A percentile compares a stretch with the other conserved stretches of the same genome.
phyloP scores from a whole-genome alignment of 37 sponge, comb jelly and placozoan species.

The Chondrilla cf. caribensis region DNA sequence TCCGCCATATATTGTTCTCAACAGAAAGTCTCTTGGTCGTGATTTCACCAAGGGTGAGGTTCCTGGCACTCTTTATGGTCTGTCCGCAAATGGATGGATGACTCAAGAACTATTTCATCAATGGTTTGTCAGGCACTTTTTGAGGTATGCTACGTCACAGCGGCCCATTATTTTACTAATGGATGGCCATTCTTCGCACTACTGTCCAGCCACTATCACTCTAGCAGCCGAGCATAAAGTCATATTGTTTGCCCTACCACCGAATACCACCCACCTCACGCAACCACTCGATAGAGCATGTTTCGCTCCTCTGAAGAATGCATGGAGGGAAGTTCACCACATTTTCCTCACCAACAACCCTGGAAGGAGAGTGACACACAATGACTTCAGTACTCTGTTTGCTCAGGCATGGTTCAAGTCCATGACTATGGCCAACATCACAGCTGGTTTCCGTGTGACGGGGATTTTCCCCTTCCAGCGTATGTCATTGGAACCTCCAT shows the following conservation, averaged over 20 bases:
- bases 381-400: conserved; percentile 37
- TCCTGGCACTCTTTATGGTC: conserved; percentile 44
- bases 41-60: conserved; percentile 37
- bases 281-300: not conserved
- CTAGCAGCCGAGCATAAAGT: not conserved
- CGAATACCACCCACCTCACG: conserved; percentile 4
- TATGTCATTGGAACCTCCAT: not conserved
- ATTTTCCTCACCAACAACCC: conserved; percentile 20
- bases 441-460: conserved; percentile 47
- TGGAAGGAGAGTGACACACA: conserved; percentile 29
- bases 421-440: conserved; percentile 44
- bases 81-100: conserved; percentile 43
- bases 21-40: conserved; percentile 13
- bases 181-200: conserved; percentile 34
- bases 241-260: conserved; percentile 10
- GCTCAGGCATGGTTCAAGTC: conserved; percentile 33
- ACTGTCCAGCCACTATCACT: not conserved
- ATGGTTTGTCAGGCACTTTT: conserved; percentile 32
- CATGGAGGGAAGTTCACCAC: conserved; percentile 24
- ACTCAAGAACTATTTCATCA: conserved; percentile 20
- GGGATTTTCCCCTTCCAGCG: conserved; percentile 45
- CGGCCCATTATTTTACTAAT: conserved; percentile 26
- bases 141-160: not conserved
- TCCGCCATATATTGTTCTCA: conserved; percentile 33
- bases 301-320: conserved; percentile 35